phyloP scores from a whole-genome alignment of 2,797 vertebrate species.

The Sandelia bainsii region DNA sequence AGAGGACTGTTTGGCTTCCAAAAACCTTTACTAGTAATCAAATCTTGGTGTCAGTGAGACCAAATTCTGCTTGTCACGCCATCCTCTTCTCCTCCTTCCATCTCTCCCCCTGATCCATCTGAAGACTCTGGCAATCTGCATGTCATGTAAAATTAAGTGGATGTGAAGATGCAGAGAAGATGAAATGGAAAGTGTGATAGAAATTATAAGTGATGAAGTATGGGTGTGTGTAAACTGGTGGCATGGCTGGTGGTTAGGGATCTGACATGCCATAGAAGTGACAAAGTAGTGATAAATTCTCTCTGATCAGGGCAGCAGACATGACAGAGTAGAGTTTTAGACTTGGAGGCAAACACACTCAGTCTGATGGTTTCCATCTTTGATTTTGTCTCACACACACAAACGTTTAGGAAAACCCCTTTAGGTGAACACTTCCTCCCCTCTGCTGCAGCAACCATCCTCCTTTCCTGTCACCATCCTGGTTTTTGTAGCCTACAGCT shows the following conservation, averaged over 20 bases:
- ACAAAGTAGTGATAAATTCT: slow-evolving; percentile 61
- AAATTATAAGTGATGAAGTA: slow-evolving; percentile 54
- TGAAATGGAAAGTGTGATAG: slow-evolving; percentile 57
- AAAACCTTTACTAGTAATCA: slow-evolving; percentile 49
- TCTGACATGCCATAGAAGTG: slow-evolving; percentile 53
- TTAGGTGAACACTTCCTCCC: slow-evolving; percentile 19
- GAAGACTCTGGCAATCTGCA: slow-evolving; percentile 62
- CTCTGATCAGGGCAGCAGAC: slow-evolving; percentile 68
- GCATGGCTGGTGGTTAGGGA: slow-evolving; percentile 36
- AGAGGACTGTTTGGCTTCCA: slow-evolving; percentile 61
- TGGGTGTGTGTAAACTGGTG: slow-evolving; percentile 27
- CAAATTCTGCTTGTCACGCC: slow-evolving; percentile 57
- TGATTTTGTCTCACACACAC: slow-evolving; percentile 36
- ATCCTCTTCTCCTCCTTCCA: slow-evolving; percentile 14
- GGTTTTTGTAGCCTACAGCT: slow-evolving; percentile 10
- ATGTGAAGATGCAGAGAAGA: slow-evolving; percentile 58
- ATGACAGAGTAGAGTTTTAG: slow-evolving; percentile 47
- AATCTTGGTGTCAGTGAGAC: slow-evolving; percentile 62
- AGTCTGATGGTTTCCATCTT: slow-evolving; percentile 45
- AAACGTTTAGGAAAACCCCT: slow-evolving; percentile 30
- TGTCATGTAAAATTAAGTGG: slow-evolving; percentile 72
- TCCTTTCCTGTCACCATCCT: slow-evolving; percentile 21
- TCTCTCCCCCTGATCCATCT: slow-evolving; percentile 41
- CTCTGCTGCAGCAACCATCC: background rate
- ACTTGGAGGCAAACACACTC: slow-evolving; percentile 47